Base-by-base conservation (phyloP, 2,113 vertebrate genomes). In the Erythrocercus mccallii region DNA sequence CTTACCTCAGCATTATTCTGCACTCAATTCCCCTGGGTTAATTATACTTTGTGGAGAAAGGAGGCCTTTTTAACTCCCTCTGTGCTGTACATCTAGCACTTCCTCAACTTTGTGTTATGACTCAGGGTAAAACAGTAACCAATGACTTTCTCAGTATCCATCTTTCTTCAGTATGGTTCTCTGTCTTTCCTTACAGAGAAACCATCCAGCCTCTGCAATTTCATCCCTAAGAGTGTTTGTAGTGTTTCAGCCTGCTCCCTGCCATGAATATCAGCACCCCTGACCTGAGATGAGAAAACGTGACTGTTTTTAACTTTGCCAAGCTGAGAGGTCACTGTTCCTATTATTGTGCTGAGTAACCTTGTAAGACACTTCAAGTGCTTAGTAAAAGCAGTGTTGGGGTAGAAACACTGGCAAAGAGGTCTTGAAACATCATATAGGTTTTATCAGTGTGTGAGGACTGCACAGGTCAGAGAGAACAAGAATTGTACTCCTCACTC, bases 1-100 rank as follows among this genome's bases (percentile, higher is more conserved):
- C 81, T 94, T 96, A 95, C 89, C 92, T 96, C 94, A 92, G 93
- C 93, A 88, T 94, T 90, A 92, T 92, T 69, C 69, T 93, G 56
- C 57, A 78, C 42, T 53, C 86, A 83, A 5, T 90, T 94, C 61
- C 77, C 88, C 17, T 37, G 27, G 51, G 60, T 81, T 92, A 95
- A 93, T 81, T 78, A 61, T 25, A 45, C 47, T 86, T 76, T 20
- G 6, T 68, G 48, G 65, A 83, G 64, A 88, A 85, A 84, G 48
- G 16, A 85, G 61, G 19, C n/a, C 25, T 81, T 78, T 92, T 71
- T 57, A 37, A 94, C 61, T 82, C 53, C 42, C 30, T 90, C 65
- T 50, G 2, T 81, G 51, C 64, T 76, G 33, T 40, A 44, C 14
- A 88, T 37, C 35, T 60, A 65, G 28, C 27, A 35, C 10, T 88